Evolutionary conservation across 2,113 vertebrate genomes (phyloP).

Genomic region (Dasyurus viverrinus): DNA sequence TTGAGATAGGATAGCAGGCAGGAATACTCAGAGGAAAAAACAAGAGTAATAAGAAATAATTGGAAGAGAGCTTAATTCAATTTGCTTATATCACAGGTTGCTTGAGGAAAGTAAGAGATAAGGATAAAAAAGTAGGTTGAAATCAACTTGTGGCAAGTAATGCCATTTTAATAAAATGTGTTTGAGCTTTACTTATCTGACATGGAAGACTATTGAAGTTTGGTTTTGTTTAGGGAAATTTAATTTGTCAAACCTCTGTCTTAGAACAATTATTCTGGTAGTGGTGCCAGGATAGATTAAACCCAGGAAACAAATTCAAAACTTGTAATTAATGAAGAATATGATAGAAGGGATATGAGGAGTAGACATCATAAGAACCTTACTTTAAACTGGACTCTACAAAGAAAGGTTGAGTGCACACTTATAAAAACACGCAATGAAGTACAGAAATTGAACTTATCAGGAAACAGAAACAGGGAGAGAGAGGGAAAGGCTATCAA

Average conservation of each 20-base stretch:
- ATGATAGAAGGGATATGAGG: not conserved
- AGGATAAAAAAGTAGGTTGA: not conserved
- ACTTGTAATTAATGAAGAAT: not conserved
- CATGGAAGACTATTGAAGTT: not conserved
- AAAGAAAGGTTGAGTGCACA: not conserved
- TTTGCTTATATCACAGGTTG: no score
- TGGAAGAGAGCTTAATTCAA: not conserved
- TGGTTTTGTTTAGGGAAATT: not conserved
- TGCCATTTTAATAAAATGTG: not conserved
- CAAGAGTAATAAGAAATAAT: not conserved
- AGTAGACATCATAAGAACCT: not conserved
- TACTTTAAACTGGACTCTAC: not conserved
- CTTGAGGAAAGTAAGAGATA: not conserved
- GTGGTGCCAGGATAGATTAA: not conserved
- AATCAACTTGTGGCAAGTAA: not conserved
- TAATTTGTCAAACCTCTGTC: not conserved
- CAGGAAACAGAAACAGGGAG: not conserved
- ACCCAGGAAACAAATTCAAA: not conserved
- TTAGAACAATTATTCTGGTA: not conserved
- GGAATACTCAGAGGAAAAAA: not conserved
- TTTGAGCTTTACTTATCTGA: not conserved
- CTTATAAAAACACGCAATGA: not conserved
- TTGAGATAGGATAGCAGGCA: not conserved
- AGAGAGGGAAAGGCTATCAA: not conserved
- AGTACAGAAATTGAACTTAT: not conserved